Conservation (phyloP, 2,888 invertebrate species). For the Mystacides longicornis region DNA sequence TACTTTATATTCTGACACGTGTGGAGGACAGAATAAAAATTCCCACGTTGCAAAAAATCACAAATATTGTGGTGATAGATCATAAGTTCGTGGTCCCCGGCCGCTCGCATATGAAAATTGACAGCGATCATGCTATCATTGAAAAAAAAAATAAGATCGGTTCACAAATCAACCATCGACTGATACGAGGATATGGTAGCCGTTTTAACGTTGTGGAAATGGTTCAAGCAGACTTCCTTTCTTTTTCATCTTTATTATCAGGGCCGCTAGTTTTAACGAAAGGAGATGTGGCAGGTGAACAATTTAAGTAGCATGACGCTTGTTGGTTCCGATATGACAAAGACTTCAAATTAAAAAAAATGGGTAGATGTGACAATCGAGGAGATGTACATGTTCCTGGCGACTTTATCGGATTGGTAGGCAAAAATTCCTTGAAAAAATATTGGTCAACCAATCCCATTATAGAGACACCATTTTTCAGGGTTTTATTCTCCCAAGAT, state of each 20-base stretch:
- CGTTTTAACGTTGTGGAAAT: background rate
- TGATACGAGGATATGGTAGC: background rate
- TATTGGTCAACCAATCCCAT: too few relatives aligned
- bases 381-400: too few relatives aligned
- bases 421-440: too few relatives aligned
- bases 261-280: background rate
- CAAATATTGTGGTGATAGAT: background rate
- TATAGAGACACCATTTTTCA: too few relatives aligned
- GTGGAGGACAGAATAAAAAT: too few relatives aligned
- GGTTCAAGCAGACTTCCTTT: background rate
- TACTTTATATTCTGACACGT: background rate
- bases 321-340: background rate
- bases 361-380: too few relatives aligned
- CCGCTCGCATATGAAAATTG: background rate
- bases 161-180: background rate
- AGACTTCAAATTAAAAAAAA: too few relatives aligned
- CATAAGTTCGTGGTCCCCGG: background rate
- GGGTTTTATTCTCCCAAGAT: too few relatives aligned
- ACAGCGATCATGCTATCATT: background rate
- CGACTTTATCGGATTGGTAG: too few relatives aligned
- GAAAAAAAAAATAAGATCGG: background rate
- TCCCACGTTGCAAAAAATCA: background rate
- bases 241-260: background rate
- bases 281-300: background rate
- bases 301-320: background rate